phyloP scores from a whole-genome alignment of 2,113 vertebrate species.

The Clinocottus analis region DNA sequence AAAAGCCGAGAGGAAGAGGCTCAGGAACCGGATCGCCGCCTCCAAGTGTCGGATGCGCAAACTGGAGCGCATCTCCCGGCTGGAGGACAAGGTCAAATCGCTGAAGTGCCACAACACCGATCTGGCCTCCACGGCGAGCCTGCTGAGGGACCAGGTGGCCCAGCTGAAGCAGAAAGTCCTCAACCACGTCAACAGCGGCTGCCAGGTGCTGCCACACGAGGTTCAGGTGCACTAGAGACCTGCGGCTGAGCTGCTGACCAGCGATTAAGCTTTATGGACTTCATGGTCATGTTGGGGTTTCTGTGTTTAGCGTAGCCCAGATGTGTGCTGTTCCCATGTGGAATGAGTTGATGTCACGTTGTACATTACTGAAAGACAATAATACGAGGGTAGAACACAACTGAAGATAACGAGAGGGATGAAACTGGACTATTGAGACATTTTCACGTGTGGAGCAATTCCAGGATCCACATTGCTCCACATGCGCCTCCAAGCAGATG shows the following conservation, averaged over 20 bases:
- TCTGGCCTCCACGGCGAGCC: conserved; percentile 92
- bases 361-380: no score
- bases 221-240: conserved; percentile 81
- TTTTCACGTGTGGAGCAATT: no score
- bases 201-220: conserved; percentile 83
- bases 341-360: no score
- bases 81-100: conserved; percentile 96
- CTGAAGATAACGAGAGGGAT: no score
- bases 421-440: no score
- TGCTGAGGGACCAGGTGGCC: conserved; percentile 94
- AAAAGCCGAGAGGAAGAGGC: conserved; percentile 94
- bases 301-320: conserved; percentile 45
- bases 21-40: conserved; percentile 95
- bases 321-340: conserved; percentile 3
- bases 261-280: conserved; percentile 53
- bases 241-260: neutral
- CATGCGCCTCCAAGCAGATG: no score
- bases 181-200: conserved; percentile 96
- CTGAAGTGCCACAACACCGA: conserved; percentile 95
- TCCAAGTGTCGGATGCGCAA: conserved; percentile 97
- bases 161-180: conserved; percentile 96
- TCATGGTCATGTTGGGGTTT: conserved; percentile 43
- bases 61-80: conserved; percentile 94
- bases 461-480: no score
- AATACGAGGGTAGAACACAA: no score